These are phyloP conservation scores for Heliconius aoede DNA, from an alignment of 2,888 invertebrate species.

Conservation along the genomic window DNA sequence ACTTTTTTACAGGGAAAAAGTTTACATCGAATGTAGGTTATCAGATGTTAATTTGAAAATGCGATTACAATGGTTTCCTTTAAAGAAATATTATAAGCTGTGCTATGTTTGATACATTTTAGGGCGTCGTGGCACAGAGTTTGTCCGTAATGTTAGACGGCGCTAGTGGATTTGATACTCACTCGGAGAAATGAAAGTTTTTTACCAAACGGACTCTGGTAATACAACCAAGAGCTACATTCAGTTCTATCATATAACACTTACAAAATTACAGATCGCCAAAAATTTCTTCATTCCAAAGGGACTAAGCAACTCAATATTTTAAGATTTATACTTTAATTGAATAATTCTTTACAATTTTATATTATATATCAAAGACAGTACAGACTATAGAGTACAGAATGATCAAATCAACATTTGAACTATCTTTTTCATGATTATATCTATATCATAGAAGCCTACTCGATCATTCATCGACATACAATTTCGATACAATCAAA, in stretches of 20 bases:
- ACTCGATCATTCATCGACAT: constrained; percentile 35
- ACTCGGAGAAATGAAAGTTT: not conserved
- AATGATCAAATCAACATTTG: not conserved
- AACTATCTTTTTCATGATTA: not conserved
- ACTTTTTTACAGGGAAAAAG: constrained; percentile 20
- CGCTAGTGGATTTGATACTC: not conserved
- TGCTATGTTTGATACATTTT: not conserved
- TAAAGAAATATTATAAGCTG: not conserved
- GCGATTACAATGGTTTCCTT: not conserved
- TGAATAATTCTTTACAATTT: no score
- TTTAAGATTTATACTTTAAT: no score
- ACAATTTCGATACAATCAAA: constrained; percentile 4
- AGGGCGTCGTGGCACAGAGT: not conserved
- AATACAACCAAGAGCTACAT: not conserved
- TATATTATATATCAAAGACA: no score
- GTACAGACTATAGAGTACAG: not conserved
- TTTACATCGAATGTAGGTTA: constrained; percentile 1
- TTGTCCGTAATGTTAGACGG: not conserved
- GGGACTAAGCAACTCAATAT: no score
- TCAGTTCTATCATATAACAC: not conserved
- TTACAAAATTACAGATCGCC: no score
- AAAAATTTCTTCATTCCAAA: no score
- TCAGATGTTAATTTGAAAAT: constrained; percentile 1
- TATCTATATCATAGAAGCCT: constrained; percentile 29
- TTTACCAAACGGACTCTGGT: not conserved